Base-by-base conservation (phyloP, 2,888 invertebrate species). In the Chloromyia formosa region DNA sequence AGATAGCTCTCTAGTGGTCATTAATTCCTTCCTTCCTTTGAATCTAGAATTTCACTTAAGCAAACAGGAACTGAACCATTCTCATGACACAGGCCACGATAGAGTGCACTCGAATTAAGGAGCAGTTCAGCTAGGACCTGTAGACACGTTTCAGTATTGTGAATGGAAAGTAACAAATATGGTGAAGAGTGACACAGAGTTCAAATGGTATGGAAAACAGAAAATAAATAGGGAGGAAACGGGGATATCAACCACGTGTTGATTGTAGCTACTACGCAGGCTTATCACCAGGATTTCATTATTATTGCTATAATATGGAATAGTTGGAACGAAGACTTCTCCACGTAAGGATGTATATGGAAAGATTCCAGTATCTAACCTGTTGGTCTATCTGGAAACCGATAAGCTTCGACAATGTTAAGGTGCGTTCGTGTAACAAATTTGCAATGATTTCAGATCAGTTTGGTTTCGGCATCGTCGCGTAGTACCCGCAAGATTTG, bases 301-400 rank as follows among this genome's bases (percentile, higher is more conserved):
- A n/a, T 18, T 64, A 16, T 18, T 42, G 42, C 45, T 12, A 66
- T 66, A 66, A 66, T 22, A 12, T 49, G 66, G 22, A 66, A 40
- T 18, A 27, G 62, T 14, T 40, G 62, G 62, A 42, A 61, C 9
- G 14, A n/a, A 2, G 16, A 49, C 14, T 66, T 49, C 66, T n/a
- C 66, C 66, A 20, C 1, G 4, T 12, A 14, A 14, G n/a, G 23
- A 23, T 66, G 66, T 22, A 66, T 66, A 20, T 7, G 66, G 49
- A 66, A 49, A 3, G 3, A 5, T 66, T 66, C 66, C 66, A 66
- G 16, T 45, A 45, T 66, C 66, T 66, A 66, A 66, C 66, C 66
- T 66, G 66, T 66, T 66, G 66, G 66, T 22, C 16, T 66, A 2
- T 9, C 1, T 66, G 71, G 71, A 71, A 71, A 23, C 56, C 27